A percentile compares a stretch with the other conserved stretches of the same genome.
Evolutionary conservation across 2,797 vertebrate species (phyloP).

Genomic region (Enoplosus armatus): DNA sequence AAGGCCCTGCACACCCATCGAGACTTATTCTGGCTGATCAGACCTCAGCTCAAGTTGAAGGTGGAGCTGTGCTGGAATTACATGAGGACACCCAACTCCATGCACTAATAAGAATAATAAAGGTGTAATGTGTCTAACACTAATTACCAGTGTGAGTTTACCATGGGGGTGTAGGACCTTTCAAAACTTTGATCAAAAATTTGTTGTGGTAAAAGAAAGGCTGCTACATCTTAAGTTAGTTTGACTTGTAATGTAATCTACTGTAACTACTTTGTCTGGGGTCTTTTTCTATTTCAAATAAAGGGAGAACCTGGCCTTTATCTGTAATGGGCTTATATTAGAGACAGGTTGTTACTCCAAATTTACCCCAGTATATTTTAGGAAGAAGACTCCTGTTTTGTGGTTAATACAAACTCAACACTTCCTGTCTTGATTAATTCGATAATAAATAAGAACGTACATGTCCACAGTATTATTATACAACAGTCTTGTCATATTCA

Average conservation of each 20-base stretch:
- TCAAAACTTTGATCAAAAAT: not conserved
- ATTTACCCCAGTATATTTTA: not conserved
- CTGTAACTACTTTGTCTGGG: not conserved
- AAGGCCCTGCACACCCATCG: not conserved
- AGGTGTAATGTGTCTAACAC: not conserved
- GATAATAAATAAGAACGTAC: not conserved
- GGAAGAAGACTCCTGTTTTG: not conserved
- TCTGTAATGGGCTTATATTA: not conserved
- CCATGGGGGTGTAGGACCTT: not conserved
- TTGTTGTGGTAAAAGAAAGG: too few species aligned
- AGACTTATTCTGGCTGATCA: not conserved
- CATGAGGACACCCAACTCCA: not conserved
- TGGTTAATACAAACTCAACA: not conserved
- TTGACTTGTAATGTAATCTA: not conserved
- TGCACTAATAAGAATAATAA: not conserved
- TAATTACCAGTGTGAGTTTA: not conserved
- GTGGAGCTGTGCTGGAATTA: too few species aligned
- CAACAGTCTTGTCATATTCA: too few species aligned
- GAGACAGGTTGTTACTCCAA: not conserved
- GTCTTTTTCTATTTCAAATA: not conserved
- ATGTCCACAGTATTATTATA: not conserved
- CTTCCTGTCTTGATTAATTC: not conserved
- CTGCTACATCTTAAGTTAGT: too few species aligned
- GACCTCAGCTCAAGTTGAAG: too few species aligned
- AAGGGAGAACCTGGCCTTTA: not conserved